These are phyloP conservation scores for Lasiurus borealis DNA, from an alignment of 2,113 vertebrate species.

Conservation along the genomic window DNA sequence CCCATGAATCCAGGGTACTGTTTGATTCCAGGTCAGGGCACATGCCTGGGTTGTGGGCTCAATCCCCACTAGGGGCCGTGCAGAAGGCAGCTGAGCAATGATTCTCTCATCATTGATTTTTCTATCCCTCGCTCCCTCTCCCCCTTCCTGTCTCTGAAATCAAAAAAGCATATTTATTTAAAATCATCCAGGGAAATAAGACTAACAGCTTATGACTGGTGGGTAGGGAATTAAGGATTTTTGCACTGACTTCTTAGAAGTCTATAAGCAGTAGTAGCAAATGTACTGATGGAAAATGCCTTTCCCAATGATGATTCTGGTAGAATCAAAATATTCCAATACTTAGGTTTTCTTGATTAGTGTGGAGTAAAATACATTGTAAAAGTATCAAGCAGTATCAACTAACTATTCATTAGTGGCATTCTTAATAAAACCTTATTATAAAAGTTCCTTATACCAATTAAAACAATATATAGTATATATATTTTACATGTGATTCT, in stretches of 20 bases:
- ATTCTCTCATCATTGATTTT: too few relatives aligned
- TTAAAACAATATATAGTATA: background rate
- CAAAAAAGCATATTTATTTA: too few relatives aligned
- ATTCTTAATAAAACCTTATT: background rate
- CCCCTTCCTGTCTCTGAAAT: too few relatives aligned
- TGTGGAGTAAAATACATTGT: background rate
- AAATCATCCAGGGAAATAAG: background rate
- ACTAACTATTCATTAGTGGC: background rate
- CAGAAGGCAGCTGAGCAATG: too few relatives aligned
- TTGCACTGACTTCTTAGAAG: background rate
- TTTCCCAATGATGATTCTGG: background rate
- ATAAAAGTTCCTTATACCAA: background rate
- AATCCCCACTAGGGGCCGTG: too few relatives aligned
- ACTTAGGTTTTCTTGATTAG: background rate
- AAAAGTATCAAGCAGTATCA: background rate
- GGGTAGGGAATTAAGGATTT: background rate
- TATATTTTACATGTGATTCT: background rate
- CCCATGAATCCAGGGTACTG: too few relatives aligned
- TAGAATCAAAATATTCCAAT: background rate
- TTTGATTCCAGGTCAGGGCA: too few relatives aligned
- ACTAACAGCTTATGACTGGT: background rate
- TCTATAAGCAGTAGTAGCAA: background rate
- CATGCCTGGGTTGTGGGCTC: too few relatives aligned
- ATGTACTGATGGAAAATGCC: background rate
- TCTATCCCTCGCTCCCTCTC: too few relatives aligned